Evolutionary conservation across 30 jellyfish, hydroid and myxozoan species (phyloP), one percentile per base, ranked within the genome.

Genomic region (Euphysa ruthae): DNA sequence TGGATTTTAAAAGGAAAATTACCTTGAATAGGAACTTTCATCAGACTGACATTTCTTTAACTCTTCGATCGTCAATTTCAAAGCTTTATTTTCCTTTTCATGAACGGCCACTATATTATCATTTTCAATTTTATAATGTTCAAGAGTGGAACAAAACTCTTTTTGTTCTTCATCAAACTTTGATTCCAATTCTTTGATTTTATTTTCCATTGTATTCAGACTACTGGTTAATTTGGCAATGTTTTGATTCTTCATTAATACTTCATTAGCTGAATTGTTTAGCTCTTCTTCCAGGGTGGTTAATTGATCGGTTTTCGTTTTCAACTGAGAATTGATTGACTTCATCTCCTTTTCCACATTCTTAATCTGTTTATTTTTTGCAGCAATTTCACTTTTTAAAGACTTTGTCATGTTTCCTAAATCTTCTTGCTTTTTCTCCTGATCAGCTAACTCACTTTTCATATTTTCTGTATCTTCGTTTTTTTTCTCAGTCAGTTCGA

Each of bases 101-200:
- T 88, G 71, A 29, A 61, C 85, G 35, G 55, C 77, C 56, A 81
- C 90, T 16, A 80, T 57, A 56, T 88, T 88, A 33, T 88, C 97
- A 50, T 81, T 88, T 31, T 88, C 97, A 22, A 60, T 62, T 74
- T 88, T 74, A 71, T 88, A 88, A 43, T 70, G 85, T 63, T 88
- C 97, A 12, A 88, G 74, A 8, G 94, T 74, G 18, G 26, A 70
- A 51, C 97, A 88, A 75, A 88, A 70, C 51, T 88, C 97, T n/a
- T 71, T 75, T 33, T 79, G 85, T 25, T 58, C 84, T 12, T 6
- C 55, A 10, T 43, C 70, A 31, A 75, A 49, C 30, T 71, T 77
- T n/a, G 61, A 43, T 55, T 35, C 25, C 5, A 90, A 20, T 27
- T 24, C 27, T 42, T 78, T 56, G 15, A 66, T 55, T 51, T 68